A percentile compares a stretch with the other conserved stretches of the same genome.
These are phyloP conservation scores for Orchesella cincta DNA, from an alignment of 1,140 invertebrate species.

Conservation along the genomic window DNA sequence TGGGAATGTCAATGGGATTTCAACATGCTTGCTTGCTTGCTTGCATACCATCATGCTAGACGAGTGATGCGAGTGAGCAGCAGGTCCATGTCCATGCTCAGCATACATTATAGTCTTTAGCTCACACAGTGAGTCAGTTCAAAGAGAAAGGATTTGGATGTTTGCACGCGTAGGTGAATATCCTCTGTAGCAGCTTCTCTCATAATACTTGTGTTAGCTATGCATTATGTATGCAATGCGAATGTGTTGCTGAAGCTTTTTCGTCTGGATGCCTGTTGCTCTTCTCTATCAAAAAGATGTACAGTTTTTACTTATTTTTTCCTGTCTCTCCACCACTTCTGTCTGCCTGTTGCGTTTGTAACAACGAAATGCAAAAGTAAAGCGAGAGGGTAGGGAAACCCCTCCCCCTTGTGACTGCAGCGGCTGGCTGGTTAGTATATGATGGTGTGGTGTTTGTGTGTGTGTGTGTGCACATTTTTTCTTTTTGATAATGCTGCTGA, in stretches of 20 bases:
- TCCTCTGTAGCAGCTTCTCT: constrained; percentile 29
- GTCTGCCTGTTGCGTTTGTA: no score
- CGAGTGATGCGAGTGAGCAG: neutral
- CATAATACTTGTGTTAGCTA: neutral
- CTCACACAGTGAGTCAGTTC: no score
- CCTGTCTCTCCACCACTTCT: neutral
- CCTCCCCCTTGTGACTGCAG: no score
- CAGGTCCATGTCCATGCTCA: no score
- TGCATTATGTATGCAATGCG: neutral
- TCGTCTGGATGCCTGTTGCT: neutral
- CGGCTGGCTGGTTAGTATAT: no score
- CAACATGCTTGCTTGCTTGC: constrained; percentile 9
- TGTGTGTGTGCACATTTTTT: no score
- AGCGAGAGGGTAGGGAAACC: no score
- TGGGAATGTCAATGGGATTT: constrained; percentile 8
- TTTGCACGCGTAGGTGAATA: constrained; percentile 44
- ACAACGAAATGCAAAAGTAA: no score
- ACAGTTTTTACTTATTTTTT: neutral
- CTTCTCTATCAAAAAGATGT: neutral
- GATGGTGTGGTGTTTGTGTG: no score
- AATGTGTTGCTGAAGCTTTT: neutral
- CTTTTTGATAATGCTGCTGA: no score
- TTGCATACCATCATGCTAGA: neutral
- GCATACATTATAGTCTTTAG: no score
- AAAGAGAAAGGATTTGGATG: constrained; percentile 22